Evolutionary conservation across 2,888 invertebrate genomes (phyloP).

Genomic region (Thecophora atra): DNA sequence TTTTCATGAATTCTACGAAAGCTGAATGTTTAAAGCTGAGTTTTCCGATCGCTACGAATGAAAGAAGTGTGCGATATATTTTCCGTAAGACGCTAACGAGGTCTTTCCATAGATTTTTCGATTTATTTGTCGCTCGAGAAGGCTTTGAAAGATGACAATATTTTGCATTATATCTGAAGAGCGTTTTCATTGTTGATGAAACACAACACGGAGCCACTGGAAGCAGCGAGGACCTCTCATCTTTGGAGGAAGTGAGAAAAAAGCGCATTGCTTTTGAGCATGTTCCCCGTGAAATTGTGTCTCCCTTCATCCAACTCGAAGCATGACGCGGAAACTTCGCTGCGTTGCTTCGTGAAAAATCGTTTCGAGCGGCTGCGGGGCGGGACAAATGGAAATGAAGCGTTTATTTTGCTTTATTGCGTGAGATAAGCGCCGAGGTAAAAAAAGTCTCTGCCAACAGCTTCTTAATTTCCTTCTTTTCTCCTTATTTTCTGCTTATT

Average conservation of each 20-base stretch:
- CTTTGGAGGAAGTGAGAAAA: background rate
- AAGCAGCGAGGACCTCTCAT: no score
- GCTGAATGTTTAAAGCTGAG: background rate
- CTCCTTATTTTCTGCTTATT: conserved; percentile 36
- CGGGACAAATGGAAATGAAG: conserved; percentile 63
- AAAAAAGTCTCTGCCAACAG: conserved; percentile 50
- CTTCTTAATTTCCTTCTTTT: conserved; percentile 39
- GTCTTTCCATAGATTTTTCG: no score
- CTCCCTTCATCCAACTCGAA: background rate
- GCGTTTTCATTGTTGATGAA: no score
- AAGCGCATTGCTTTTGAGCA: background rate
- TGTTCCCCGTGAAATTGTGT: background rate
- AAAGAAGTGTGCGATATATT: no score
- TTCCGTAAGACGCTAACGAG: no score
- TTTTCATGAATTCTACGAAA: conserved; percentile 6
- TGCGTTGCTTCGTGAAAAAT: conserved; percentile 17
- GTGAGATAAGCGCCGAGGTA: conserved; percentile 58
- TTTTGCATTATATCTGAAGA: no score
- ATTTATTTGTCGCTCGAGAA: no score
- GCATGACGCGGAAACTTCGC: conserved; percentile 48
- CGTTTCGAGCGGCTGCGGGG: conserved; percentile 51
- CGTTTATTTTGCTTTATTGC: conserved; percentile 65
- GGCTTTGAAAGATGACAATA: no score
- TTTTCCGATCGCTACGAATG: no score
- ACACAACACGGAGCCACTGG: no score